Conservation (phyloP, 1,140 invertebrate species). For the Cydia splendana region DNA sequence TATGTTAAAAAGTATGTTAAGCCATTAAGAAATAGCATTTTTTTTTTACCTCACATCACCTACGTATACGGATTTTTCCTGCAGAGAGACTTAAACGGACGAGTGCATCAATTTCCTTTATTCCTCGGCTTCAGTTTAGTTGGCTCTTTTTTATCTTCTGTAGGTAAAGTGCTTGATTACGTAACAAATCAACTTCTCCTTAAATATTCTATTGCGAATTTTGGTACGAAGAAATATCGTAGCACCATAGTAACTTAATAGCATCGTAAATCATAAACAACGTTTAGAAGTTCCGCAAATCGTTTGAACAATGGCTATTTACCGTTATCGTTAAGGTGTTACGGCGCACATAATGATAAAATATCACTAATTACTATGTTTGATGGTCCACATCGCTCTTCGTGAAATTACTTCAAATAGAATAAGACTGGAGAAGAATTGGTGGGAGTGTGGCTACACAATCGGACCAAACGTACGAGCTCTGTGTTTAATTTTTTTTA, state of each 20-base stretch:
- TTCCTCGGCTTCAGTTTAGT: too few species aligned
- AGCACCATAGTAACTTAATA: neutral
- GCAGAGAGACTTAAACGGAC: neutral
- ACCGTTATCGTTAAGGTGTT: conserved; percentile 5
- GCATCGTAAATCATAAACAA: neutral
- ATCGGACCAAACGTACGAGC: neutral
- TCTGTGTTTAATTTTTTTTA: too few species aligned
- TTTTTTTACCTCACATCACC: too few species aligned
- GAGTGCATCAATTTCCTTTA: too few species aligned
- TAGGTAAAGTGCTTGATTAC: neutral
- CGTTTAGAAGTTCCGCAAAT: conserved; percentile 4
- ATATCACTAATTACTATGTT: conserved; percentile 14
- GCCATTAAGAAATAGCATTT: too few species aligned
- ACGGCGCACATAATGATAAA: conserved; percentile 8
- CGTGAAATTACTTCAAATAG: conserved; percentile 10
- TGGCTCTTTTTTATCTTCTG: neutral
- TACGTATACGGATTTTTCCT: neutral
- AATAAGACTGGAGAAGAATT: neutral
- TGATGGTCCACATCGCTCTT: conserved; percentile 9
- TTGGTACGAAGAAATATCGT: neutral
- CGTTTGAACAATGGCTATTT: conserved; percentile 3
- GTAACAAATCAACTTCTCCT: too few species aligned
- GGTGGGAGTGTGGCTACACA: neutral
- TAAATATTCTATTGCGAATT: too few species aligned
- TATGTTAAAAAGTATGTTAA: too few species aligned